Conservation (phyloP, 2,797 vertebrate genomes). For the Neopelma chrysocephalum region DNA sequence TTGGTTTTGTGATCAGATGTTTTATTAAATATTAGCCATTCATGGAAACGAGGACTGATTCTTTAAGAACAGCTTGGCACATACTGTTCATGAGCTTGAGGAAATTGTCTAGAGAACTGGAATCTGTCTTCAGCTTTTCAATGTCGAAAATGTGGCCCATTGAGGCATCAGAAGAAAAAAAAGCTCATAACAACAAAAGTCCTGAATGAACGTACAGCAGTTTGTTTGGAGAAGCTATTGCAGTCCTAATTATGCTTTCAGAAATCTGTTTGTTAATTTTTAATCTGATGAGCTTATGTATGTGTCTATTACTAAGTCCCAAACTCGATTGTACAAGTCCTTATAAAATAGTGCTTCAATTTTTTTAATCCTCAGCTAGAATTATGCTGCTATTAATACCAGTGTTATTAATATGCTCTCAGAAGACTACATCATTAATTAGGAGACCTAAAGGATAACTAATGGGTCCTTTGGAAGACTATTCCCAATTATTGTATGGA, state of each 20-base stretch:
- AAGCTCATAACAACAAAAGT: background rate
- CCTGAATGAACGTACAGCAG: background rate
- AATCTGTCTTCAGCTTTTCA: background rate
- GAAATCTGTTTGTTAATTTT: background rate
- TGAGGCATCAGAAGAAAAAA: background rate
- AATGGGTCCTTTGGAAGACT: slow-evolving; percentile 16
- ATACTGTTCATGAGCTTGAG: background rate
- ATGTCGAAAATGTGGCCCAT: background rate
- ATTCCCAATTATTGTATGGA: background rate
- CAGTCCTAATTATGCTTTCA: background rate
- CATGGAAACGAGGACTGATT: background rate
- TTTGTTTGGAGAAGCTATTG: background rate
- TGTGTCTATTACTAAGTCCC: background rate
- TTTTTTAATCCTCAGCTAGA: slow-evolving; percentile 22
- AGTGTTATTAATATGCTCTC: slow-evolving; percentile 33
- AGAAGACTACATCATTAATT: slow-evolving; percentile 39
- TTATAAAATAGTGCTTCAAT: background rate
- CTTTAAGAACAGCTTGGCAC: slow-evolving; percentile 8
- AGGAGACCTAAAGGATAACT: slow-evolving; percentile 36
- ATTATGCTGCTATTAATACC: slow-evolving; percentile 27
- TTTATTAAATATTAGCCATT: slow-evolving; percentile 50
- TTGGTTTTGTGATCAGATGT: slow-evolving; percentile 33
- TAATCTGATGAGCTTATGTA: background rate
- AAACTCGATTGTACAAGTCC: background rate
- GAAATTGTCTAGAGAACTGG: background rate